A percentile compares a stretch with the other conserved stretches of the same genome.
Evolutionary conservation across 2,113 vertebrate species (phyloP).

Genomic region (Megalops atlanticus): DNA sequence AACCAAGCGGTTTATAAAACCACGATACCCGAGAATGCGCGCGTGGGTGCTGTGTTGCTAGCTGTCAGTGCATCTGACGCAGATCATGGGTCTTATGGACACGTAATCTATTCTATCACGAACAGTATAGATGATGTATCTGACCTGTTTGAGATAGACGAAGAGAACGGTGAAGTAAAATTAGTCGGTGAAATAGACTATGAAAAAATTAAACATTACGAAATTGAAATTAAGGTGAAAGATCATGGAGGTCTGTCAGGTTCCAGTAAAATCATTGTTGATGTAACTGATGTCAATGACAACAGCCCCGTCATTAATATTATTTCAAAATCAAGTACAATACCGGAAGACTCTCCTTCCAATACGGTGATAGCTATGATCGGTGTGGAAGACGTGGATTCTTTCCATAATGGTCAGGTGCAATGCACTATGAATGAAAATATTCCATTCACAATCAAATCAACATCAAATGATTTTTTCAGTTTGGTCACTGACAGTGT

Average conservation of each 20-base stretch:
- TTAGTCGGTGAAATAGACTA: slow-evolving; percentile 56
- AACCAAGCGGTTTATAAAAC: slow-evolving; percentile 42
- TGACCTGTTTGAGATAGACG: slow-evolving; percentile 54
- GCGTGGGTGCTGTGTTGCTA: slow-evolving; percentile 48
- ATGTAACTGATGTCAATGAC: slow-evolving; percentile 53
- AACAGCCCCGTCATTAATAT: slow-evolving; percentile 37
- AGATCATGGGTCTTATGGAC: slow-evolving; percentile 56
- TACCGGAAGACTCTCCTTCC: slow-evolving; percentile 53
- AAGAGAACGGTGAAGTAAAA: slow-evolving; percentile 48
- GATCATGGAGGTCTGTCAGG: slow-evolving; percentile 61
- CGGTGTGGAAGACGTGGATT: slow-evolving; percentile 58
- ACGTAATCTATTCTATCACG: slow-evolving; percentile 60
- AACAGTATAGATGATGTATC: slow-evolving; percentile 35
- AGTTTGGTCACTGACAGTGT: slow-evolving; percentile 37
- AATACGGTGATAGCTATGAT: slow-evolving; percentile 60
- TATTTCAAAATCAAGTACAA: slow-evolving; percentile 49
- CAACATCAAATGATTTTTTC: slow-evolving; percentile 49
- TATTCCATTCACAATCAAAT: slow-evolving; percentile 58
- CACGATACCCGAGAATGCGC: slow-evolving; percentile 55
- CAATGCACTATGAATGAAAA: slow-evolving; percentile 45
- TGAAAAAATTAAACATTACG: slow-evolving; percentile 54
- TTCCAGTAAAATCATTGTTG: slow-evolving; percentile 59
- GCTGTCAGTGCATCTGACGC: slow-evolving; percentile 56
- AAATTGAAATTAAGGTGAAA: slow-evolving; percentile 59
- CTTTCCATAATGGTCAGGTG: slow-evolving; percentile 57